Conservation (phyloP, 2,113 vertebrate species). For the Ibidorhyncha struthersii region DNA sequence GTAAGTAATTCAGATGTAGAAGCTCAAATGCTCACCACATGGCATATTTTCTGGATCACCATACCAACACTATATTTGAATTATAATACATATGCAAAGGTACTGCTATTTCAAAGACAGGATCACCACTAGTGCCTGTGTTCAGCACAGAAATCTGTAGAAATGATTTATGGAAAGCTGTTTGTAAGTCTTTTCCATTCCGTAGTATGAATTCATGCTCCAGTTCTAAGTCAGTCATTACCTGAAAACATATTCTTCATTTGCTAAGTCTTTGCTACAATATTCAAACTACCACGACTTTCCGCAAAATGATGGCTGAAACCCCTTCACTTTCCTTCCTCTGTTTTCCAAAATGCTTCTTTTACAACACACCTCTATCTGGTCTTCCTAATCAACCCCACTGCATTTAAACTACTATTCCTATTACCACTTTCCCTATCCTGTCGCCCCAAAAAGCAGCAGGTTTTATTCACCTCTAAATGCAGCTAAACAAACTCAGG, state of each 20-base stretch:
- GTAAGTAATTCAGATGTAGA: neutral
- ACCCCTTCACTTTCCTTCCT: neutral
- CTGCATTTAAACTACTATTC: neutral
- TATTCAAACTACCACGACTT: neutral
- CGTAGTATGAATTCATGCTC: neutral
- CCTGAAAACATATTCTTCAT: neutral
- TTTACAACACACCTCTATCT: neutral
- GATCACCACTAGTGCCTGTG: neutral
- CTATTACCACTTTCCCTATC: neutral
- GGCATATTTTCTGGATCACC: neutral
- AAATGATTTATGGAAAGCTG: neutral
- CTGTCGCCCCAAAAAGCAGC: neutral
- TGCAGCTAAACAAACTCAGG: neutral
- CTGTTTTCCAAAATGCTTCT: neutral
- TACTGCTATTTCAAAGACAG: neutral
- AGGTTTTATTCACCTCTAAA: neutral
- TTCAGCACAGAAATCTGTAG: neutral
- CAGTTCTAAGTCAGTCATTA: neutral
- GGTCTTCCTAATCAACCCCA: neutral
- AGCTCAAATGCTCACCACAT: neutral
- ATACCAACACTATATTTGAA: neutral
- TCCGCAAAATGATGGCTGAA: neutral
- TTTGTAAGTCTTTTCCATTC: neutral
- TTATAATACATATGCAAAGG: neutral
- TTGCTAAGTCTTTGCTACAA: neutral